Base-by-base conservation (phyloP, 2,888 invertebrate species). In the Drosophila conformis region DNA sequence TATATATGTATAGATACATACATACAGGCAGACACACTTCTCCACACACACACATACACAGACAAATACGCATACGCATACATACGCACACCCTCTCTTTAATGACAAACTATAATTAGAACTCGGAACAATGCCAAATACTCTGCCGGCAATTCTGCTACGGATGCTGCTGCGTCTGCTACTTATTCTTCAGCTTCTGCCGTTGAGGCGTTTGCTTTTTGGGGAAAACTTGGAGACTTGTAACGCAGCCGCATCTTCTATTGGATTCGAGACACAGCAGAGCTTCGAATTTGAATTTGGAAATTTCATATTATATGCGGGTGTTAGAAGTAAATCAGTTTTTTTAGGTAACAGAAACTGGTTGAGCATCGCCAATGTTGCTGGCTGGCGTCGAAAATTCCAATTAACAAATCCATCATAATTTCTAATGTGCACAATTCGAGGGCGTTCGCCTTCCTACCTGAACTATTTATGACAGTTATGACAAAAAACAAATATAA, bases 61-160 rank as follows among this genome's bases (percentile, higher is more conserved):
- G 25, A 40, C n/a, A 33, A 29, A 36, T 29, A 54, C 27, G 53
- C 48, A 63, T 49, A 64, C 63, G 65, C 74, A 74, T 51, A 77
- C 81, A 66, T 63, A 67, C 73, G 33, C 69, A 68, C 69, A 60
- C 73, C 75, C 85, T 82, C 75, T 83, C 72, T 80, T 89, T 90
- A 86, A 91, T 91, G 90, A 89, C 91, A 90, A 86, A 88, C 76
- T 82, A 90, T 83, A 88, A 70, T 88, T 90, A 90, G 90, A 91
- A 88, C 78, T 90, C 86, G 91, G 91, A 90, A 90, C 83, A 86
- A 87, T 90, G 90, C 91, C 91, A 90, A 91, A 88, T 87, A 89
- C 89, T 87, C 89, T 84, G 89, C 78, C 83, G 87, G 79, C 81
- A 74, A 82, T 82, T 72, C 68, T 73, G 69, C 70, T 61, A 57